Evolutionary conservation across 2,113 vertebrate genomes (phyloP).

Genomic region (Saguinus imperator): DNA sequence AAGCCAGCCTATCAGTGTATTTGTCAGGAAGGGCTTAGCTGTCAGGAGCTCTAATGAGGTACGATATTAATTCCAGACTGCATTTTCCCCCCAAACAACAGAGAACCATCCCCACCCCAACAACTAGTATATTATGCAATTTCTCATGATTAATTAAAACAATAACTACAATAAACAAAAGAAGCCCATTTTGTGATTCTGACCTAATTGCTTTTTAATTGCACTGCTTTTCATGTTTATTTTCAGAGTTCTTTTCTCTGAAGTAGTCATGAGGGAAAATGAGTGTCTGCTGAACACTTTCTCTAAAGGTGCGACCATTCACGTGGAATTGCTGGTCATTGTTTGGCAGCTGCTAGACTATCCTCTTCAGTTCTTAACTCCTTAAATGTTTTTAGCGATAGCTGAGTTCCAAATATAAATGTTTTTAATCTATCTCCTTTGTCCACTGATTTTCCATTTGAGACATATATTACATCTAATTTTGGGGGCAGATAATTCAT

Average conservation of each 20-base stretch:
- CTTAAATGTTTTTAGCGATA: neutral
- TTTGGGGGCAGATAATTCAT: neutral
- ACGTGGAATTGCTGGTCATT: neutral
- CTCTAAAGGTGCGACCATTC: neutral
- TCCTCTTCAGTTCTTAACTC: neutral
- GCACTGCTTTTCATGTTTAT: neutral
- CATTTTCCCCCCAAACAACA: neutral
- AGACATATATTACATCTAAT: neutral
- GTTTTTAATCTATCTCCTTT: neutral
- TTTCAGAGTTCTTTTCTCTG: neutral
- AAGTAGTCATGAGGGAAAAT: neutral
- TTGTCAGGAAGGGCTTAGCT: neutral
- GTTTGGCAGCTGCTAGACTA: neutral
- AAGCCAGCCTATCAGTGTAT: neutral
- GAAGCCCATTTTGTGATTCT: neutral
- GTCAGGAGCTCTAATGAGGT: neutral
- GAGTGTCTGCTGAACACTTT: neutral
- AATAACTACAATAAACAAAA: neutral
- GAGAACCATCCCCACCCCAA: neutral
- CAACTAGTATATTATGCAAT: neutral
- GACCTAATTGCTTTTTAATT: slow-evolving; percentile 35
- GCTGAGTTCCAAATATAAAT: neutral
- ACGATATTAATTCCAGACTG: neutral
- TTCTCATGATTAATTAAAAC: slow-evolving; percentile 48
- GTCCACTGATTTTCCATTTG: neutral